Base-by-base conservation (phyloP, 1,140 invertebrate genomes). In the Atopsyche davidsoni region DNA sequence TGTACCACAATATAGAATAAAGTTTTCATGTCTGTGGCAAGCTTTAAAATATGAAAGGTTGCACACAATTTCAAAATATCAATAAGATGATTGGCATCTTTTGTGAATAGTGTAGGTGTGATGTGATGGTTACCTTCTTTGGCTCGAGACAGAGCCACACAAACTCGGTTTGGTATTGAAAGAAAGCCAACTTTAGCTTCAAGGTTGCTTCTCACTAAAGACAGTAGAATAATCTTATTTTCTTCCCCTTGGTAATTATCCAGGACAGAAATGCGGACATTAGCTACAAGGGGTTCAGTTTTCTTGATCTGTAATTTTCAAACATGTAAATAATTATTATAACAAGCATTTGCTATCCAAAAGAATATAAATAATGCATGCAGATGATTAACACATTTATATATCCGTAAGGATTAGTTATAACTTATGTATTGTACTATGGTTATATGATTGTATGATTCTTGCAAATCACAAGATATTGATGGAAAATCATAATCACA, bases 191-290 rank as follows among this genome's bases (percentile, higher is more conserved):
- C 81, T 21, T 75, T 78, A n/a, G 73, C 73, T 4, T 80, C 68
- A 4, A 64, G 51, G 60, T 86, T 86, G 63, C 82, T 90, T 49
- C 90, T 70, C 0, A 94, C 89, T 2, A 93, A 67, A 0, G 90
- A 92, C 7, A 93, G 62, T 2, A 94, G 61, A 46, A 93, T 83
- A 21, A 94, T 89, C 55, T 89, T 81, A 28, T 81, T 86, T 67
- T 94, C 90, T 64, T 92, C 84, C 1, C 90, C 89, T 75, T 92
- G 88, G 62, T 79, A 92, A 63, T 87, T 89, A 64, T 93, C 90
- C 1, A 92, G 79, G 3, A 80, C 78, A 25, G 79, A 77, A 14
- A 90, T 75, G 42, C 73, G 69, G 6, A 82, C 69, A n/a, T 71
- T 62, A n/a, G 6, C 17, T 21, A 55, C 11, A 6, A 22, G 13